Base-by-base conservation (phyloP, 2,888 invertebrate species). In the Diplolepis rosae region DNA sequence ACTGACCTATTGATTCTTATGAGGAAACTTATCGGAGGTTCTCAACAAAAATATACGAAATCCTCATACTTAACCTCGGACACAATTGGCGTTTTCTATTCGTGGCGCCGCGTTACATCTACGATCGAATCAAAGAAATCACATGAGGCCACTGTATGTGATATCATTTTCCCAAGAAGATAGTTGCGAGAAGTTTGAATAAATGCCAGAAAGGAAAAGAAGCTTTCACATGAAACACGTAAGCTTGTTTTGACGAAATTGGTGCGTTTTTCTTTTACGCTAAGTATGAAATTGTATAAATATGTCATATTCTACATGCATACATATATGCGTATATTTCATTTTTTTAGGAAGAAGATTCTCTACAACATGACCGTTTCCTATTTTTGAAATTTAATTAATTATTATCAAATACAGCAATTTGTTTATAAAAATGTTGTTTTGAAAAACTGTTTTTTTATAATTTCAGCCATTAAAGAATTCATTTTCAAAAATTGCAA, bases 171-270 rank as follows among this genome's bases (percentile, higher is more conserved):
- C 39, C 56, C 50, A 45, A 42, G 18, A 69, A 32, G 15, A 13
- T 42, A 65, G 61, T 42, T 65, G 35, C 65, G 51, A 54, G 22
- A 45, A 48, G 42, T 45, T 45, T 72, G 50, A 65, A 27, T 13
- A 22, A 45, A 45, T 24, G 45, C 30, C 32, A 66, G 30, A 32
- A 45, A 35, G 32, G 45, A 72, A 22, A 52, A 30, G 6, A 27
- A 28, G 22, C 52, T 42, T 48, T 24, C 6, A 56, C n/a, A 35
- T 24, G 35, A 68, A 52, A 75, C 39, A 65, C 50, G 42, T 73
- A 66, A 75, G 67, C 56, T 71, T 71, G 61, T 73, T 73, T 73
- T 68, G 35, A 30, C 24, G 22, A 45, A 30, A 30, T 66, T n/a
- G 27, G 22, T 32, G n/a, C 39, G n/a, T 65, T 39, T 48, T 65